These are phyloP conservation scores for Furcifer pardalis DNA, from an alignment of 2,797 vertebrate species.

Conservation along the genomic window DNA sequence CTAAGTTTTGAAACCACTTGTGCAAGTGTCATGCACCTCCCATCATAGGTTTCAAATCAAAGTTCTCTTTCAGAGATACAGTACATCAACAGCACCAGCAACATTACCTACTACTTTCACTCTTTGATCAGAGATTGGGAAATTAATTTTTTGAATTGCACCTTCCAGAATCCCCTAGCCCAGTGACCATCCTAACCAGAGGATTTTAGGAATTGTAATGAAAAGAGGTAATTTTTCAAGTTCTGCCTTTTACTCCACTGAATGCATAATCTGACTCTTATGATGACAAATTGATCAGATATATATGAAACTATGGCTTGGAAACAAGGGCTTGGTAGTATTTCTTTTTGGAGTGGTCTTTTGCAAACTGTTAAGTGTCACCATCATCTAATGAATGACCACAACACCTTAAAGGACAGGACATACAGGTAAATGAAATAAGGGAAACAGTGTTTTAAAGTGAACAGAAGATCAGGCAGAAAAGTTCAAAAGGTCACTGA, in stretches of 20 bases:
- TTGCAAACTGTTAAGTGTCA: slow-evolving; percentile 21
- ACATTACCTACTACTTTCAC: neutral
- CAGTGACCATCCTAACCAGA: too few species aligned
- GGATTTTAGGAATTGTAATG: too few species aligned
- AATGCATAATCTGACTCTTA: neutral
- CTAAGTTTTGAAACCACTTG: neutral
- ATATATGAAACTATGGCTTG: neutral
- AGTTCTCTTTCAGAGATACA: too few species aligned
- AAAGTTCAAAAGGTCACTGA: slow-evolving; percentile 49
- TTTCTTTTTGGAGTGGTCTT: slow-evolving; percentile 14
- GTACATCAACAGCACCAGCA: neutral
- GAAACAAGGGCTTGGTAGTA: neutral
- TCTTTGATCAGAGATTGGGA: neutral
- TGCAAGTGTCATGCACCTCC: neutral
- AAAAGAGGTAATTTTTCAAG: neutral
- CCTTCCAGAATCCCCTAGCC: neutral
- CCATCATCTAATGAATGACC: slow-evolving; percentile 34
- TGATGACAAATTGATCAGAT: neutral
- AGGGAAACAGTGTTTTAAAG: slow-evolving; percentile 45
- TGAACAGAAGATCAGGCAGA: slow-evolving; percentile 43
- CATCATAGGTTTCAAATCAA: too few species aligned
- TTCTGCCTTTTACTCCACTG: neutral
- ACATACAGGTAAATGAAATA: slow-evolving; percentile 41
- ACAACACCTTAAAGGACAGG: slow-evolving; percentile 34
- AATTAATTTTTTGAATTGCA: neutral